Base-by-base conservation (phyloP, 1,140 invertebrate species). In the Hylyphantes graminicola region DNA sequence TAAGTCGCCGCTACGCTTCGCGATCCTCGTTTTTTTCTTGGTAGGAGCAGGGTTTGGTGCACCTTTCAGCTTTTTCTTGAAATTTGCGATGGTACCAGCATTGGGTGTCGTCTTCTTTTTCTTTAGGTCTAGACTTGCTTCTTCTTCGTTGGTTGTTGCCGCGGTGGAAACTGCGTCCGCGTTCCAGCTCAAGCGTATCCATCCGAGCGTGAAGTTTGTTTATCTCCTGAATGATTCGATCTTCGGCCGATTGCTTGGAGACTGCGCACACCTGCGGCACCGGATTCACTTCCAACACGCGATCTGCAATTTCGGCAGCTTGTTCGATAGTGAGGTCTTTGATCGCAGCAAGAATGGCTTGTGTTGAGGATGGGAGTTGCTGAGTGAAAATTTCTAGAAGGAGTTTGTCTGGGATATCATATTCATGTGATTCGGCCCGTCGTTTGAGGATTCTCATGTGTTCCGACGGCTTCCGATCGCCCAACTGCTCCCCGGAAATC, bases 341-440 rank as follows among this genome's bases (percentile, higher is more conserved):
- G 4, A 51, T 35, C 3, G 61, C 54, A 4, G 75, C n/a, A 9
- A 77, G 19, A 17, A 77, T 77, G 3, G 63, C 50, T 65, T 77
- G 61, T 21, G 55, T 35, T 55, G 13, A 17, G 6, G 74, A 15
- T 21, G 57, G 74, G 11, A 63, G 50, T 11, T 54, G 74, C n/a
- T 76, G 74, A 7, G 50, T 21, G 51, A 76, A 63, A 21, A 76
- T n/a, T 76, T 76, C 74, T 51, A 76, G 15, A 12, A 76, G 19
- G n/a, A 63, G 13, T 13, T 55, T 35, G n/a, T 63, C 57, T 12
- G 9, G 17, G 11, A 63, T 35, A 12, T 61, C 63, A 12, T 12
- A 13, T n/a, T n/a, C n/a, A 19, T 55, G 53, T 2, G 7, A 19
- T n/a, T 15, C 6, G 12, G 48, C 50, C 8, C 35, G 48, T 17